Base-by-base conservation (phyloP, 2,113 vertebrate species). In the Lampris incognitus region DNA sequence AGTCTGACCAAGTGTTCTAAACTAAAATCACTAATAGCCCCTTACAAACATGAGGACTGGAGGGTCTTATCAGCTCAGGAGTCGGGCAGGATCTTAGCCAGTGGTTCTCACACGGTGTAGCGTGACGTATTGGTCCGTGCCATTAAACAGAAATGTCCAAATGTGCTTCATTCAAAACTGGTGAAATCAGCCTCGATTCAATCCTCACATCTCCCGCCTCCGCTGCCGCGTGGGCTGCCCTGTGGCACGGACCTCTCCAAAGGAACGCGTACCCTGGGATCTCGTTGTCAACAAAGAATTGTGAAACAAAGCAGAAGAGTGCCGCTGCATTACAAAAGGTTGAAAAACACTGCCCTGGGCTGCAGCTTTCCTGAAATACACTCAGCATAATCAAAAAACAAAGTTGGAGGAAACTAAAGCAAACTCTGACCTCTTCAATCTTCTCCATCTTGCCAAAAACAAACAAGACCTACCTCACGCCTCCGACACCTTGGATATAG, bases 301-400 rank as follows among this genome's bases (percentile, higher is more conserved):
- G 54, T n/a, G 50, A 74, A 75, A 75, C 11, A 51, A 11, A 10
- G 2, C 2, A 51, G 7, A 9, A 11, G 50, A 3, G 50, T 51
- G 10, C 50, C 50, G 10, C 50, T 49, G 38, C 44, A 56, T 64
- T 64, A 51, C 66, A 80, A 81, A 80, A 71, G 73, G 67, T 61
- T 46, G 70, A 56, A 55, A 65, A 83, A 69, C 59, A 72, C 40
- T 39, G 72, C 81, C 61, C 50, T 0, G 10, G 67, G 81, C 66
- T 56, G 54, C 57, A 74, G 83, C 46, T 38, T 37, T 76, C 76
- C 66, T 6, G 63, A 81, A 79, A 82, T 62, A 83, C n/a, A 64
- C n/a, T 63, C 74, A 48, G 59, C 42, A 13, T 60, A 51, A 51
- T n/a, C 67, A 4, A 37, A 40, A 41, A 2, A 37, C 41, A 54